Percentiles rank a stretch among this genome's conserved stretches.
Conservation (phyloP, 1,140 invertebrate genomes). For the Drosophila truncata region DNA sequence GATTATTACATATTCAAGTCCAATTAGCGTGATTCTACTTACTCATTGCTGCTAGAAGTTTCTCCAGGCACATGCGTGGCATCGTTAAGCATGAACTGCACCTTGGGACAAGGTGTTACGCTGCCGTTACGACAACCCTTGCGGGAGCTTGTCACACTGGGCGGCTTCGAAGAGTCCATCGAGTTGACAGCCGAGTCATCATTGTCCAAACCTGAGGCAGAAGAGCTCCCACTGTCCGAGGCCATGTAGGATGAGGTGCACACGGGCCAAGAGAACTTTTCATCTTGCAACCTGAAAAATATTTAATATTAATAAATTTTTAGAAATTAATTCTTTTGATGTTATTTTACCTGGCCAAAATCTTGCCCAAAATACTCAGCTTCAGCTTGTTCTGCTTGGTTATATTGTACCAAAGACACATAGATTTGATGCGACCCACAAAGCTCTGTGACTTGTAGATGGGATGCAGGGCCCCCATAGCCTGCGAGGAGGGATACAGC, state of each 20-base stretch:
- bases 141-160: conserved; percentile 52
- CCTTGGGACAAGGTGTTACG: conserved; percentile 62
- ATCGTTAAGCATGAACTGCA: conserved; percentile 81
- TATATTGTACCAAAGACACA: conserved; percentile 96
- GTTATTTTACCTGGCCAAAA: conserved; percentile 87
- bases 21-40: not conserved
- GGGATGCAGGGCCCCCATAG: conserved; percentile 91
- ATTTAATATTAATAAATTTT: not conserved
- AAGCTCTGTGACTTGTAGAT: conserved; percentile 90
- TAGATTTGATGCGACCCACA: conserved; percentile 89
- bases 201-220: conserved; percentile 76
- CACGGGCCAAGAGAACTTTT: conserved; percentile 83
- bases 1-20: not conserved
- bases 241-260: conserved; percentile 68
- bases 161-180: conserved; percentile 73
- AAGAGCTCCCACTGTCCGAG: conserved; percentile 76
- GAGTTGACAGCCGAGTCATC: conserved; percentile 82
- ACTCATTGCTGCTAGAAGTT: conserved; percentile 82
- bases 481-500: conserved; percentile 93
- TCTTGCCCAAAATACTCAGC: conserved; percentile 91
- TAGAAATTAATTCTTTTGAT: fast-evolving
- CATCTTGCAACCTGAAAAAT: conserved; percentile 72
- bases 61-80: conserved; percentile 72
- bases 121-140: conserved; percentile 47
- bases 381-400: conserved; percentile 93